phyloP scores from a whole-genome alignment of 2,888 invertebrate species.

The Microctonus brassicae region DNA sequence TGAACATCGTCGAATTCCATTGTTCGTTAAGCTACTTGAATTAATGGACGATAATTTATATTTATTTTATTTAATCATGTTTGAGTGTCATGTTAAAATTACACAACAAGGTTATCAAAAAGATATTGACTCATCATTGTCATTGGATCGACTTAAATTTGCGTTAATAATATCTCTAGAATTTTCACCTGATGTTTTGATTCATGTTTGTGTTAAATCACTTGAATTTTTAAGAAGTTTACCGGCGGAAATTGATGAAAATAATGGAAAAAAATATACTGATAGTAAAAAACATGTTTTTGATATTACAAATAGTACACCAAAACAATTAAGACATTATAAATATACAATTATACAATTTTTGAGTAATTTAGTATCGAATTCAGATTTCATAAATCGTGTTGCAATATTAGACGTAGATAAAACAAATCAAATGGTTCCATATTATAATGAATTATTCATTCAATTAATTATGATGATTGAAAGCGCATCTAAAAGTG shows the following conservation, averaged over 20 bases:
- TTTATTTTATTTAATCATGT: conserved; percentile 79
- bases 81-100: conserved; percentile 77
- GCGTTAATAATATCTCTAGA: conserved; percentile 77
- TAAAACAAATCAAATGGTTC: conserved; percentile 72
- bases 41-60: conserved; percentile 81
- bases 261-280: conserved; percentile 58
- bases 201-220: conserved; percentile 78
- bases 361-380: conserved; percentile 78
- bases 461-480: conserved; percentile 79
- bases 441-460: conserved; percentile 78
- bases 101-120: conserved; percentile 66
- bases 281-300: conserved; percentile 71
- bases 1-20: conserved; percentile 86
- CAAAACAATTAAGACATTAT: conserved; percentile 86
- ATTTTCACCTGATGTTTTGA: conserved; percentile 76
- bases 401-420: conserved; percentile 72
- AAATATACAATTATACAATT: conserved; percentile 85
- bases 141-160: conserved; percentile 73
- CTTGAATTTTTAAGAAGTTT: conserved; percentile 77
- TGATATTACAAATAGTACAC: conserved; percentile 75
- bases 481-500: conserved; percentile 75
- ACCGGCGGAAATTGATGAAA: conserved; percentile 76
- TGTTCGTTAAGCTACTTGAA: conserved; percentile 84
- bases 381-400: conserved; percentile 78
- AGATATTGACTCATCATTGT: conserved; percentile 47